phyloP scores from a whole-genome alignment of 2,888 invertebrate genomes.

The Augiades crinisus region DNA sequence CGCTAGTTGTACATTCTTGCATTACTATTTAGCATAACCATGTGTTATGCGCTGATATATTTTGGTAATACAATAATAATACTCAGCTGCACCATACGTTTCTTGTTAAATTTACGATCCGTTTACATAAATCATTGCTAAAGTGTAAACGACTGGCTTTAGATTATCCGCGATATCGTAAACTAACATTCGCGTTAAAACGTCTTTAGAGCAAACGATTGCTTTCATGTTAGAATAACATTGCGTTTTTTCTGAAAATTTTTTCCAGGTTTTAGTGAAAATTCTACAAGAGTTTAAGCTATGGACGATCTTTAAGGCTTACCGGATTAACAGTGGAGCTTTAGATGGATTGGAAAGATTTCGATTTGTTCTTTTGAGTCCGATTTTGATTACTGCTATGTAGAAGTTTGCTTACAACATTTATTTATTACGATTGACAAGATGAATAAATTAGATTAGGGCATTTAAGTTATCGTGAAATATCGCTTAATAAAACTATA shows the following conservation, averaged over 20 bases:
- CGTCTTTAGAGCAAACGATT: conserved; percentile 19
- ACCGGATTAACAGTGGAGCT: no score
- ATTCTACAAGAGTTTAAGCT: no score
- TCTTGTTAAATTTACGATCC: conserved; percentile 17
- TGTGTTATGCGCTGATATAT: conserved; percentile 2
- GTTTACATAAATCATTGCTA: conserved; percentile 22
- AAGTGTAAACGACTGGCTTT: conserved; percentile 22
- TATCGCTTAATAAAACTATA: no score
- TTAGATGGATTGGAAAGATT: no score
- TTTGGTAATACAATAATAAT: conserved; percentile 8
- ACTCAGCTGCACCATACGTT: conserved; percentile 9
- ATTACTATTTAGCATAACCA: not conserved
- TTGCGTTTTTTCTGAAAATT: conserved; percentile 4
- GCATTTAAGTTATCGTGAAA: no score
- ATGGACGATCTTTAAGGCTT: no score
- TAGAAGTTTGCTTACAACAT: no score
- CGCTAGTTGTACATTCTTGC: not conserved
- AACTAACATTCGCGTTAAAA: conserved; percentile 23
- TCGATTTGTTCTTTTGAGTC: no score
- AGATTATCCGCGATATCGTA: conserved; percentile 18
- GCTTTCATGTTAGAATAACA: conserved; percentile 17
- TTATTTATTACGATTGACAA: no score
- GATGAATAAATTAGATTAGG: no score
- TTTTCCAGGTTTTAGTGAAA: not conserved
- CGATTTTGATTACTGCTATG: no score